Conservation (phyloP, 2,888 invertebrate genomes). For the Hemithea aestivaria region DNA sequence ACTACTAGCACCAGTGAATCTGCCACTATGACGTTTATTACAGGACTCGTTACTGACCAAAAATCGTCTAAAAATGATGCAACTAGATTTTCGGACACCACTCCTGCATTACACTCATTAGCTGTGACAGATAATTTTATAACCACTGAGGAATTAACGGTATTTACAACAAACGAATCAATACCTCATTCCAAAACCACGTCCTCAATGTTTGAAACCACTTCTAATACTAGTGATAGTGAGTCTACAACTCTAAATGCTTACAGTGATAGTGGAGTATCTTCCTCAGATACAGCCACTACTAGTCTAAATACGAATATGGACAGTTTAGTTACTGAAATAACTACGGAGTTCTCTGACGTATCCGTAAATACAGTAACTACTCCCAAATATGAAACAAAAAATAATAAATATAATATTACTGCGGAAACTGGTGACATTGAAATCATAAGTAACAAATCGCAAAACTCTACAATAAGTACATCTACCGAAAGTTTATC, state of each 20-base stretch:
- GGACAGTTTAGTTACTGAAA: background rate
- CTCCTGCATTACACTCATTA: too few species aligned
- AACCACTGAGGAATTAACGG: background rate
- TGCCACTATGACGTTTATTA: too few species aligned
- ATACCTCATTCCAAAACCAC: background rate
- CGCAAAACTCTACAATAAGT: constrained; percentile 38
- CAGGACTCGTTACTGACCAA: too few species aligned
- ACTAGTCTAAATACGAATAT: background rate
- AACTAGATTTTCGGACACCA: too few species aligned
- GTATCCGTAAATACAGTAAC: background rate
- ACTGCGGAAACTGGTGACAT: constrained; percentile 2
- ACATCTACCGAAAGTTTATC: constrained; percentile 64
- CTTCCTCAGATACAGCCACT: background rate
- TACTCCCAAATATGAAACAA: constrained; percentile 1
- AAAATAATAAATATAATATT: background rate
- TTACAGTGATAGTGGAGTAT: background rate
- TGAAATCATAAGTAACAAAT: constrained; percentile 14
- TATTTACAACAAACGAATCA: background rate
- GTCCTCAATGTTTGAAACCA: background rate
- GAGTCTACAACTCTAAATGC: constrained; percentile 1
- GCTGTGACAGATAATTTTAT: too few species aligned
- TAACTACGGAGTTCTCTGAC: background rate
- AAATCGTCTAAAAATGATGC: too few species aligned
- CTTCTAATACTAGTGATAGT: background rate
- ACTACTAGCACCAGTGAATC: too few species aligned